Conservation (phyloP, 2,797 vertebrate species). For the Myotis daubentonii region DNA sequence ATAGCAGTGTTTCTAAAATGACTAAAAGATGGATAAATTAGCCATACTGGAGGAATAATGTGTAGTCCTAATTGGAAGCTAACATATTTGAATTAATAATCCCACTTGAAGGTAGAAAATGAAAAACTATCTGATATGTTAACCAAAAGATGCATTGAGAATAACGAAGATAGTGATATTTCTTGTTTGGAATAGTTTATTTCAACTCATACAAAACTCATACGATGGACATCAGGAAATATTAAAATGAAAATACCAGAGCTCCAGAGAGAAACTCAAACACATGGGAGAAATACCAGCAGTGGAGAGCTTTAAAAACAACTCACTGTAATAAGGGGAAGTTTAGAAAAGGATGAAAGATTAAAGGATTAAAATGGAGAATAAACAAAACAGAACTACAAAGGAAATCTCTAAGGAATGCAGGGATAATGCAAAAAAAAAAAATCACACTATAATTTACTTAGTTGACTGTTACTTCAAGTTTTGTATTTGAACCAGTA, state of each 20-base stretch:
- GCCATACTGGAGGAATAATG: not conserved
- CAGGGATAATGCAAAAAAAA: not conserved
- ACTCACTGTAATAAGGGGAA: not conserved
- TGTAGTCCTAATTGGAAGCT: not conserved
- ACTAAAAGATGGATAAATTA: not conserved
- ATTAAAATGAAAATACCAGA: not conserved
- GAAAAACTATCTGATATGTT: not conserved
- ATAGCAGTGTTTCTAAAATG: not conserved
- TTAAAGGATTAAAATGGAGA: conserved; percentile 20
- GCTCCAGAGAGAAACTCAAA: not conserved
- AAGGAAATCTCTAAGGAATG: not conserved
- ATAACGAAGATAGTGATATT: not conserved
- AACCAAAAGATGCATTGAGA: not conserved
- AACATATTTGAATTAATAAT: not conserved
- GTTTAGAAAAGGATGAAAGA: not conserved
- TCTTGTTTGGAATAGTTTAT: not conserved
- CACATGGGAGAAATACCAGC: not conserved
- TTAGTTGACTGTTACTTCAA: not conserved
- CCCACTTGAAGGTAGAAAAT: not conserved
- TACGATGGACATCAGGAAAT: not conserved
- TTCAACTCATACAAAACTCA: not conserved
- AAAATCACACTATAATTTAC: not conserved
- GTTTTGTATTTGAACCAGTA: conserved; percentile 43
- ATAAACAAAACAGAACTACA: conserved; percentile 2
- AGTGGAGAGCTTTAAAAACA: conserved; percentile 22